Evolutionary conservation across 2,888 invertebrate species (phyloP), one percentile per base, ranked within the genome.

Genomic region (Lamellibrachia satsuma): DNA sequence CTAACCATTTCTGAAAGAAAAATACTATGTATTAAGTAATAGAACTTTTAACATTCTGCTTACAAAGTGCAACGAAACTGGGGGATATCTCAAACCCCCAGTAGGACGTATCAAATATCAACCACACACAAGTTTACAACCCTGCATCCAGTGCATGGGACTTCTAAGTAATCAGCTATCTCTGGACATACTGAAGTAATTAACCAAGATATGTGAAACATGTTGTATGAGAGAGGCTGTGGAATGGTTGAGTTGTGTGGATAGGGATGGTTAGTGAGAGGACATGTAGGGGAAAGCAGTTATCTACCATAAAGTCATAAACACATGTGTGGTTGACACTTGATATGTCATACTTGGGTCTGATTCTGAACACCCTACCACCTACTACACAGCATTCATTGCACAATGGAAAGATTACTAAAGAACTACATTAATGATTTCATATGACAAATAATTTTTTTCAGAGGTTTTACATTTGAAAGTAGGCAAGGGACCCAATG

Each of bases 151-250:
- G 75, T 22, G 22, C 75, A 15, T 75, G 75, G 22, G 15, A 75
- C 75, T 75, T 75, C 75, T n/a, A 75, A 75, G 75, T 75, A 75
- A 75, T 75, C 75, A 75, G 75, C 75, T 15, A 11, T 75, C 75
- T 75, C 22, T 75, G 75, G 22, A 9, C 75, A 75, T n/a, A 22
- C 75, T 75, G 22, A 75, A 75, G 75, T 75, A 75, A 75, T 75
- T 75, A 75, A 55, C 22, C n/a, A 6, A 75, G 22, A 15, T 75
- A 75, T 75, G 75, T 22, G 75, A 75, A n/a, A 15, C 75, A 75
- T 22, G 75, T 15, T 9, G 39, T 75, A 15, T 75, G 75, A 75
- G 75, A 39, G 75, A 8, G 57, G 57, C 75, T 75, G 75, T 75
- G 15, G 75, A 75, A 15, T 22, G 22, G n/a, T 15, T 4, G 6